A percentile compares a stretch with the other conserved stretches of the same genome.
phyloP scores from a whole-genome alignment of 2,888 invertebrate genomes.

The Phaedon cochleariae region DNA sequence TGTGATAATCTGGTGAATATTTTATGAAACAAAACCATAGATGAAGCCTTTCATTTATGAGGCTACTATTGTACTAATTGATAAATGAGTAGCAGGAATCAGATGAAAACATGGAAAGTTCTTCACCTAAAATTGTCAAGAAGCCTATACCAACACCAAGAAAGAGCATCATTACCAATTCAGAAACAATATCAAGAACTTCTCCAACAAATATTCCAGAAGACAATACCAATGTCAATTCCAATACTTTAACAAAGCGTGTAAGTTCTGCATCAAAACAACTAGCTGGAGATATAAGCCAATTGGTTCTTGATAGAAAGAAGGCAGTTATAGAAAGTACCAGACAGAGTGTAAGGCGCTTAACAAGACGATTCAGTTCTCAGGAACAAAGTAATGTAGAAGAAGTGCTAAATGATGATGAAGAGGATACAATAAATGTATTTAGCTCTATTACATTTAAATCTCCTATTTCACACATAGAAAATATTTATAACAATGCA shows the following conservation, averaged over 20 bases:
- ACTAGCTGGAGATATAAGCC: constrained; percentile 65
- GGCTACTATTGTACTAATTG: too few relatives aligned
- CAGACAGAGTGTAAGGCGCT: constrained; percentile 61
- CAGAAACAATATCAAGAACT: constrained; percentile 24
- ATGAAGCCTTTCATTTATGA: too few relatives aligned
- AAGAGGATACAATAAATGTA: constrained; percentile 58
- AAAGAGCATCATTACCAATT: constrained; percentile 58
- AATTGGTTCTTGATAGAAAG: constrained; percentile 65
- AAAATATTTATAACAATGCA: constrained; percentile 53
- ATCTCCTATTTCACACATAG: constrained; percentile 46
- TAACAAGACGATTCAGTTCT: constrained; percentile 56
- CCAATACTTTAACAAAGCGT: constrained; percentile 57
- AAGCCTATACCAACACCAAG: constrained; percentile 68
- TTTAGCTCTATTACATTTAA: constrained; percentile 64
- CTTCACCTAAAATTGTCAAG: constrained; percentile 57
- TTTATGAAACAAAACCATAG: too few relatives aligned
- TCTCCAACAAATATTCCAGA: not conserved
- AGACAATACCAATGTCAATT: constrained; percentile 15
- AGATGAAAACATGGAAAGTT: constrained; percentile 46
- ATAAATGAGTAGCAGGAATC: too few relatives aligned
- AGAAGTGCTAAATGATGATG: constrained; percentile 33
- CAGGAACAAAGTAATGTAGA: constrained; percentile 40
- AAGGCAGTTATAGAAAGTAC: constrained; percentile 74
- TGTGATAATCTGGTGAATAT: too few relatives aligned
- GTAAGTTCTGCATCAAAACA: constrained; percentile 67